phyloP scores from a whole-genome alignment of 2,113 vertebrate species.

The Chaenocephalus aceratus region DNA sequence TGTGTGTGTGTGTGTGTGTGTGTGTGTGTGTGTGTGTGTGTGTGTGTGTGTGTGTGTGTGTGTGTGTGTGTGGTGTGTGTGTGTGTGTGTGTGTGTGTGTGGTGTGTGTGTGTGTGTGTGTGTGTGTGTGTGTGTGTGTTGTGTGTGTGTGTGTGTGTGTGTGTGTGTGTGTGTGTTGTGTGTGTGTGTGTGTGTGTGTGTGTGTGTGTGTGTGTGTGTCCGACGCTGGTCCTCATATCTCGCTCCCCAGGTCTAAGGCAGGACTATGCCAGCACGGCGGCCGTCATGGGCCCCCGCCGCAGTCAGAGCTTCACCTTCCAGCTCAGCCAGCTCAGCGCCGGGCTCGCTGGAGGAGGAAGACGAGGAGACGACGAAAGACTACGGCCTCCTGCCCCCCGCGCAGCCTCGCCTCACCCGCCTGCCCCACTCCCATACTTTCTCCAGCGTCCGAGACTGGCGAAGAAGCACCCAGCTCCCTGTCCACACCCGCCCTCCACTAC shows the following conservation, averaged over 20 bases:
- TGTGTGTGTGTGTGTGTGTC: slow-evolving; percentile 26
- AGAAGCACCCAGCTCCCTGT: slow-evolving; percentile 82
- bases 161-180: background rate
- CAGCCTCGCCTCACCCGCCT: slow-evolving; percentile 90
- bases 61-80: too few relatives aligned
- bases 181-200: slow-evolving; percentile 20
- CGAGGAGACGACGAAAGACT: slow-evolving; percentile 93
- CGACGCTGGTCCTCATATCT: slow-evolving; percentile 52
- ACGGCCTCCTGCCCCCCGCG: slow-evolving; percentile 89
- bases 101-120: too few relatives aligned
- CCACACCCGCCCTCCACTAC: slow-evolving; percentile 80
- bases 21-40: slow-evolving; percentile 21
- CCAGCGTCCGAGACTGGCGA: slow-evolving; percentile 91
- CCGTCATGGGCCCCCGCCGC: slow-evolving; percentile 85
- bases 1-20: slow-evolving; percentile 28
- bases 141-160: slow-evolving; percentile 25
- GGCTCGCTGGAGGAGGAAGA: slow-evolving; percentile 86
- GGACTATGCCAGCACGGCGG: slow-evolving; percentile 91
- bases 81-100: too few relatives aligned
- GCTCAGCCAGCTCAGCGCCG: slow-evolving; percentile 86
- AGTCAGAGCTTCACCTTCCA: slow-evolving; percentile 87
- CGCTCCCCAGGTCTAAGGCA: slow-evolving; percentile 90
- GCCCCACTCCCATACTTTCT: slow-evolving; percentile 94
- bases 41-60: too few relatives aligned
- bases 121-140: slow-evolving; percentile 16